Conservation (phyloP, 30 jellyfish, hydroid and myxozoan genomes). For the Aurelia sp. region DNA sequence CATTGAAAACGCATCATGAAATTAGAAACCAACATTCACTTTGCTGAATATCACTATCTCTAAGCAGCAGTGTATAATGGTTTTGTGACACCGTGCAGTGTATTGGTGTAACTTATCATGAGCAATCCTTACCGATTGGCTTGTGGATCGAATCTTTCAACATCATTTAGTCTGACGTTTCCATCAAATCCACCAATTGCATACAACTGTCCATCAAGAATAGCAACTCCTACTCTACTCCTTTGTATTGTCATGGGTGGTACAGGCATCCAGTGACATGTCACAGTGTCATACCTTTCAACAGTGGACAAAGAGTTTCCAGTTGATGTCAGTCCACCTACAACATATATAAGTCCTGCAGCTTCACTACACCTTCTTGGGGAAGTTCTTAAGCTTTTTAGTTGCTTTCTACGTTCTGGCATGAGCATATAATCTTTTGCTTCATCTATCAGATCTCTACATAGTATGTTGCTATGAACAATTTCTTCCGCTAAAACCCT, state of each 20-base stretch:
- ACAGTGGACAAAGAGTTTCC: slow-evolving; percentile 98
- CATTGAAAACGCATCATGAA: too few relatives aligned
- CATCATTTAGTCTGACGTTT: slow-evolving; percentile 91
- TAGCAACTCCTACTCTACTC: slow-evolving; percentile 97
- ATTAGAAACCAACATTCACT: too few relatives aligned
- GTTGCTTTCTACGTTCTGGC: slow-evolving; percentile 98
- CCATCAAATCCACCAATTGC: slow-evolving; percentile 99
- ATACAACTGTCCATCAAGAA: slow-evolving; percentile 85
- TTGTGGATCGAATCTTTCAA: slow-evolving; percentile 85
- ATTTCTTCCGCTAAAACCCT: slow-evolving; percentile 94
- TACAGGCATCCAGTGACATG: slow-evolving; percentile 93
- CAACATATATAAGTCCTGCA: slow-evolving; percentile 93
- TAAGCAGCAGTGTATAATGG: too few relatives aligned
- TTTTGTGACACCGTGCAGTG: too few relatives aligned
- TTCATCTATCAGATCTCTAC: slow-evolving; percentile 96
- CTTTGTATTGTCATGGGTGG: slow-evolving; percentile 98
- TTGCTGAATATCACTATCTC: too few relatives aligned
- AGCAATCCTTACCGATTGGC: slow-evolving; percentile 66
- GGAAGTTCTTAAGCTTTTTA: slow-evolving; percentile 78
- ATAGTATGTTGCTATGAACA: slow-evolving; percentile 82
- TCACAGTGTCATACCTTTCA: slow-evolving; percentile 89
- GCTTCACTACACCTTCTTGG: slow-evolving; percentile 99
- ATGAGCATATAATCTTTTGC: slow-evolving; percentile 97
- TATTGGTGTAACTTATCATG: neutral
- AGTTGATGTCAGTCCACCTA: slow-evolving; percentile 96